Percentiles rank a stretch among this genome's conserved stretches.
These are phyloP conservation scores for Neodiprion fabricii DNA, from an alignment of 1,140 invertebrate genomes.

Conservation along the genomic window DNA sequence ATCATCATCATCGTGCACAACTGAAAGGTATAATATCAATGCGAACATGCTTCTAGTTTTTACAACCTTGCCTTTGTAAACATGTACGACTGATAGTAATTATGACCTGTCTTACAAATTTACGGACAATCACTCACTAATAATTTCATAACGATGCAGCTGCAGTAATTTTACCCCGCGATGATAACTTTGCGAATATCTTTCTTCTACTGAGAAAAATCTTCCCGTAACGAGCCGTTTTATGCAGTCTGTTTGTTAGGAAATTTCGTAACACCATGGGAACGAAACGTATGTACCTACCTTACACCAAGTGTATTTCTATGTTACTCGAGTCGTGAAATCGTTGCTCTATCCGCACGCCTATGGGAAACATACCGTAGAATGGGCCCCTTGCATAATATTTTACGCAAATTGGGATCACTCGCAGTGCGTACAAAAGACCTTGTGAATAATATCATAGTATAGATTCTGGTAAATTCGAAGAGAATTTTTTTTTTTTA, in stretches of 20 bases:
- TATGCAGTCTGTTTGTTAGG: slow-evolving; percentile 35
- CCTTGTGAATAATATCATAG: not conserved
- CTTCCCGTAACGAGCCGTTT: slow-evolving; percentile 33
- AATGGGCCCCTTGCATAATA: slow-evolving; percentile 8
- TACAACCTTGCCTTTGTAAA: not conserved
- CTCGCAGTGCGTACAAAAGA: not conserved
- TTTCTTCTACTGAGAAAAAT: slow-evolving; percentile 19
- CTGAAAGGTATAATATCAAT: not conserved
- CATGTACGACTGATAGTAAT: slow-evolving; percentile 14
- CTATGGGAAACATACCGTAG: not conserved
- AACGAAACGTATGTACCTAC: slow-evolving; percentile 25
- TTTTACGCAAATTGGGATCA: not conserved
- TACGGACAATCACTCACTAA: slow-evolving; percentile 38
- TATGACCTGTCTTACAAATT: not conserved
- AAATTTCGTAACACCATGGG: slow-evolving; percentile 42
- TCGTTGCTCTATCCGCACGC: not conserved
- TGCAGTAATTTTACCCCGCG: not conserved
- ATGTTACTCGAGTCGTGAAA: not conserved
- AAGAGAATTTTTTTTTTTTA: too few species aligned
- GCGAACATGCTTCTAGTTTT: not conserved
- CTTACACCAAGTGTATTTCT: too few species aligned
- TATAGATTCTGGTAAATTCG: too few species aligned
- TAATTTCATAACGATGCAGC: slow-evolving; percentile 20
- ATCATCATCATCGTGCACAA: not conserved
- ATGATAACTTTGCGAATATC: too few species aligned